These are phyloP conservation scores for Archegozetes longisetosus DNA, from an alignment of 1,140 invertebrate genomes.

Conservation along the genomic window DNA sequence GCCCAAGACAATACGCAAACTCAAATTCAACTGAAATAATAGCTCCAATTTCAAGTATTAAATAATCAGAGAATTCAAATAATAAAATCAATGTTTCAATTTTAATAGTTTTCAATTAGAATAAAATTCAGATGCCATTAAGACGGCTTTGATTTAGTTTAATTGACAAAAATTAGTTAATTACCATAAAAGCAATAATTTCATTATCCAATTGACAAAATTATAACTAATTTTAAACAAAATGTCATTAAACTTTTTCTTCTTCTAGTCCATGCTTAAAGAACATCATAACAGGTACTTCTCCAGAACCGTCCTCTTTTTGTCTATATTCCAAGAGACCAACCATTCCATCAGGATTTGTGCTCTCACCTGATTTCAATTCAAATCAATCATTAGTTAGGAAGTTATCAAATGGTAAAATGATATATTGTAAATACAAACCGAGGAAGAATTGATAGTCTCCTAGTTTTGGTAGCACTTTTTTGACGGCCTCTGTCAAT, in stretches of 20 bases:
- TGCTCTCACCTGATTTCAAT: conserved; percentile 57
- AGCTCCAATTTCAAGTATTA: no score
- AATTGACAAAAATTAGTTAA: no score
- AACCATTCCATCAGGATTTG: conserved; percentile 86
- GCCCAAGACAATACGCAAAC: no score
- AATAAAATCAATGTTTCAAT: no score
- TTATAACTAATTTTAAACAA: neutral
- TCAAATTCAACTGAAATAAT: no score
- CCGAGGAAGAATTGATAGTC: conserved; percentile 82
- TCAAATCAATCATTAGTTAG: neutral
- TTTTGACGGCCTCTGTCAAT: conserved; percentile 89
- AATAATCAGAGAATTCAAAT: no score
- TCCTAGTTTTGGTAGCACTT: conserved; percentile 63
- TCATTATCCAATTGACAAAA: neutral
- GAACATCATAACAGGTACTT: conserved; percentile 74
- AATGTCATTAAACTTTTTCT: conserved; percentile 62
- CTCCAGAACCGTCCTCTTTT: conserved; percentile 61
- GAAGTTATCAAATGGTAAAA: conserved; percentile 2
- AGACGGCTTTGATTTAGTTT: no score
- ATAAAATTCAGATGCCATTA: no score
- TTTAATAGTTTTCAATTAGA: no score
- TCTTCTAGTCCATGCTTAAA: conserved; percentile 88
- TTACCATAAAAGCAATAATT: no score
- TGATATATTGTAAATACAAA: conserved; percentile 22
- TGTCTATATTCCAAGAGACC: conserved; percentile 83